These are phyloP conservation scores for Episyrphus balteatus DNA, from an alignment of 1,140 invertebrate genomes.

Conservation along the genomic window DNA sequence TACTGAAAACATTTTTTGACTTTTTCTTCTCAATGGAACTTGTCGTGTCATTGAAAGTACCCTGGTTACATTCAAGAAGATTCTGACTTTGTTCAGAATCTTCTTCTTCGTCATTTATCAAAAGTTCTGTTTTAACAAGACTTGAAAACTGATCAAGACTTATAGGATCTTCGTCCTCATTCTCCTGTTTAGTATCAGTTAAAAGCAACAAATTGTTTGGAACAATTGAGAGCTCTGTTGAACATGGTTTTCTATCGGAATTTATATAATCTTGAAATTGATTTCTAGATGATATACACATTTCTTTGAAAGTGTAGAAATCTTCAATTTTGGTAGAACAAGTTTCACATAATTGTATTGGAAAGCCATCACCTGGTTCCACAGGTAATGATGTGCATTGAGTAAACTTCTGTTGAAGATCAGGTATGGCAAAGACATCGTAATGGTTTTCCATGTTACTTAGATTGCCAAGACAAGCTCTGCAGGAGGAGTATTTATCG, in stretches of 20 bases:
- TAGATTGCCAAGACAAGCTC: slow-evolving; percentile 21
- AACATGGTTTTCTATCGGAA: no score
- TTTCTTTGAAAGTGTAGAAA: slow-evolving; percentile 27
- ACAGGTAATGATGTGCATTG: slow-evolving; percentile 27
- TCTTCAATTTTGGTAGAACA: slow-evolving; percentile 27
- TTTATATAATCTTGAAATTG: slow-evolving; percentile 23
- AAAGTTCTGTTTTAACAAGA: no score
- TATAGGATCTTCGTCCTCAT: no score
- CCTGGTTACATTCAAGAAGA: no score
- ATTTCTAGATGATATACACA: slow-evolving; percentile 27
- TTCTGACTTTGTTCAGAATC: no score
- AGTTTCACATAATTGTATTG: slow-evolving; percentile 26
- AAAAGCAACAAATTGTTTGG: no score
- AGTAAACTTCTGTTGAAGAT: slow-evolving; percentile 26
- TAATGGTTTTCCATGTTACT: slow-evolving; percentile 16
- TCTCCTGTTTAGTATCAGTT: no score
- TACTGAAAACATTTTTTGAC: no score
- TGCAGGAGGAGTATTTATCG: slow-evolving; percentile 26
- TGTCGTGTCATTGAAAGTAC: no score
- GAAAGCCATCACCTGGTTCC: slow-evolving; percentile 31
- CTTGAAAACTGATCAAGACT: no score
- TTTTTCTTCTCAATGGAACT: background rate
- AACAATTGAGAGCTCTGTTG: no score
- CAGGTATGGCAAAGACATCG: slow-evolving; percentile 28
- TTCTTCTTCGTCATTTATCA: no score